These are phyloP conservation scores for Dolichoris vasculosae DNA, from an alignment of 1,140 invertebrate genomes.

Conservation along the genomic window DNA sequence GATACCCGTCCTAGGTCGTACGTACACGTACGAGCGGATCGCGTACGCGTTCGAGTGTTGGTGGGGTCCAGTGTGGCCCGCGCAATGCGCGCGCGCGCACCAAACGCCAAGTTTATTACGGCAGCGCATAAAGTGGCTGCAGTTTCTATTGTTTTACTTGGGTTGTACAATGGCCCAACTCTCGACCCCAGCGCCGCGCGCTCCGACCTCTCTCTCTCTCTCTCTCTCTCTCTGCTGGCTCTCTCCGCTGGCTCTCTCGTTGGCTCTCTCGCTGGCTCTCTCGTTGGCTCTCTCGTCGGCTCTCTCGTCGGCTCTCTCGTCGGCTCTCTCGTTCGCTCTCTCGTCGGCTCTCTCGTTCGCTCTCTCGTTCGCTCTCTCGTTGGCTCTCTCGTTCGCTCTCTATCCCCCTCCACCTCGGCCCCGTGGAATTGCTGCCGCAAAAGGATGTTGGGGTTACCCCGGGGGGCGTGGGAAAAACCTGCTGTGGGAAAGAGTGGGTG, in stretches of 20 bases:
- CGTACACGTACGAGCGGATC: background rate
- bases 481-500: conserved; percentile 87
- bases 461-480: conserved; percentile 85
- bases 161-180: conserved; percentile 64
- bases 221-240: conserved; percentile 50
- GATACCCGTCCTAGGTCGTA: background rate
- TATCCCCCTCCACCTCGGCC: conserved; percentile 56
- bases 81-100: conserved; percentile 39
- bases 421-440: conserved; percentile 74
- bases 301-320: conserved; percentile 30
- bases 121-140: conserved; percentile 63
- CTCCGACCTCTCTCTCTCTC: conserved; percentile 55
- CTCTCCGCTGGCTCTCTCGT: conserved; percentile 47
- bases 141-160: conserved; percentile 71
- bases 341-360: background rate
- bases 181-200: conserved; percentile 66
- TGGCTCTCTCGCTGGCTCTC: background rate
- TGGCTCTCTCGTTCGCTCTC: conserved; percentile 35
- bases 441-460: conserved; percentile 83
- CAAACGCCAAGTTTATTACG: conserved; percentile 59
- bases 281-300: conserved; percentile 48
- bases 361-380: conserved; percentile 7
- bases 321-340: background rate
- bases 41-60: background rate
- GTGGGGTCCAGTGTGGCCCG: conserved; percentile 7